Conservation (phyloP, 2,888 invertebrate genomes). For the Rhingia rostrata region DNA sequence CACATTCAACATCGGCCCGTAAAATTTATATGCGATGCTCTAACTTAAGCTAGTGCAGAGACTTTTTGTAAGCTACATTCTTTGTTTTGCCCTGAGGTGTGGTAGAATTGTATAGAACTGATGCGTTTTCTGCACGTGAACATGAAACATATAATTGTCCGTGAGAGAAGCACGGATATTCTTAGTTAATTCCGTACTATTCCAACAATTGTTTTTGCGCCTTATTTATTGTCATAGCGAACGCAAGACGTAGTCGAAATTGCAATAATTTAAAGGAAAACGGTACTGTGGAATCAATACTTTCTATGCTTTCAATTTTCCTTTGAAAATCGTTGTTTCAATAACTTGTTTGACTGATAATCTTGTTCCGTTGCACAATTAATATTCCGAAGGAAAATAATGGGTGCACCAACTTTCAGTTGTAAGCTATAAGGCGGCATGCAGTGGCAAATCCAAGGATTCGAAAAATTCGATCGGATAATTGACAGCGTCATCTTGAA, state of each 20-base stretch:
- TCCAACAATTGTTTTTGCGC: no score
- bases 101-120: constrained; percentile 42
- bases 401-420: no score
- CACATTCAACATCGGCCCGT: no score
- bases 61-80: constrained; percentile 35
- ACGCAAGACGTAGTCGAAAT: constrained; percentile 77
- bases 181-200: constrained; percentile 76
- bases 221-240: constrained; percentile 78
- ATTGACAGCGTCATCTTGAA: constrained; percentile 76
- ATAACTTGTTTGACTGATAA: constrained; percentile 58
- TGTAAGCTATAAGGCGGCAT: no score
- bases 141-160: constrained; percentile 77
- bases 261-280: constrained; percentile 78
- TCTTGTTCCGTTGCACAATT: constrained; percentile 76
- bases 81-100: constrained; percentile 45
- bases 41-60: not conserved
- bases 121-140: constrained; percentile 74
- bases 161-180: constrained; percentile 77
- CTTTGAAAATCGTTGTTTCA: constrained; percentile 72
- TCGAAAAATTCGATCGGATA: no score
- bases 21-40: not conserved
- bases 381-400: constrained; percentile 77
- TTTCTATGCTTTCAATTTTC: constrained; percentile 56
- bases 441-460: no score
- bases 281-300: constrained; percentile 78